A percentile compares a stretch with the other conserved stretches of the same genome.
These are phyloP conservation scores for Tetragonula carbonaria DNA, from an alignment of 2,888 invertebrate species.

Conservation along the genomic window DNA sequence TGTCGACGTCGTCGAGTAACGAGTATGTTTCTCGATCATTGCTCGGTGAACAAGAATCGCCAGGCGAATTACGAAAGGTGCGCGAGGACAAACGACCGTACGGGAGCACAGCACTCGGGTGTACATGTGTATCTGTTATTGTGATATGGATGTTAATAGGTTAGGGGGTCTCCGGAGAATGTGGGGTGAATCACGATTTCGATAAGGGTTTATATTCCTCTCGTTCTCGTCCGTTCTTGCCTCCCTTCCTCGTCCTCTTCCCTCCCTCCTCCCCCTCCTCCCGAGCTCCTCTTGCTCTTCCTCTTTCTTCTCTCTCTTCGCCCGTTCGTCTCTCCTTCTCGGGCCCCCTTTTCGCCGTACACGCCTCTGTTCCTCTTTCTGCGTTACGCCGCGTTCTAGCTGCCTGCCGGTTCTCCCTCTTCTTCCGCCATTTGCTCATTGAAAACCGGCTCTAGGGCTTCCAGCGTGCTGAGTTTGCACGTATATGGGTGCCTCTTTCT, in stretches of 20 bases:
- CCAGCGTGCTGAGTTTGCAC: constrained; percentile 56
- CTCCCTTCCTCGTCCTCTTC: constrained; percentile 46
- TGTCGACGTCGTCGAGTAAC: constrained; percentile 6
- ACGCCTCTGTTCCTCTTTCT: constrained; percentile 55
- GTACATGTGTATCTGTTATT: constrained; percentile 79
- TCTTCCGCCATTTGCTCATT: constrained; percentile 69
- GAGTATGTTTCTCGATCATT: constrained; percentile 35
- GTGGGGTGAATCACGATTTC: constrained; percentile 81
- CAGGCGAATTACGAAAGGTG: constrained; percentile 58
- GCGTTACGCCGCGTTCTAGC: constrained; percentile 36
- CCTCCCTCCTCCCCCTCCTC: constrained; percentile 19
- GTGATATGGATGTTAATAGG: constrained; percentile 83
- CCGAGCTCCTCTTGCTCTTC: constrained; percentile 49
- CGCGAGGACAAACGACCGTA: constrained; percentile 59
- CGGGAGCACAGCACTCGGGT: constrained; percentile 62
- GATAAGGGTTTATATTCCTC: constrained; percentile 80
- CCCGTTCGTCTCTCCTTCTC: constrained; percentile 21
- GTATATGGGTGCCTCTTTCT: constrained; percentile 40
- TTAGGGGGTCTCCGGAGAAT: constrained; percentile 81
- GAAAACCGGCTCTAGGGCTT: constrained; percentile 75
- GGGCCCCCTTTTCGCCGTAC: not conserved
- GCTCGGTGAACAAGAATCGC: constrained; percentile 28
- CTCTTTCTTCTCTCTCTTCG: constrained; percentile 25
- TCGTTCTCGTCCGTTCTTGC: constrained; percentile 64
- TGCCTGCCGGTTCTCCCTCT: constrained; percentile 64